Conservation (phyloP, 2,113 vertebrate genomes). For the Paramisgurnus dabryanus region DNA sequence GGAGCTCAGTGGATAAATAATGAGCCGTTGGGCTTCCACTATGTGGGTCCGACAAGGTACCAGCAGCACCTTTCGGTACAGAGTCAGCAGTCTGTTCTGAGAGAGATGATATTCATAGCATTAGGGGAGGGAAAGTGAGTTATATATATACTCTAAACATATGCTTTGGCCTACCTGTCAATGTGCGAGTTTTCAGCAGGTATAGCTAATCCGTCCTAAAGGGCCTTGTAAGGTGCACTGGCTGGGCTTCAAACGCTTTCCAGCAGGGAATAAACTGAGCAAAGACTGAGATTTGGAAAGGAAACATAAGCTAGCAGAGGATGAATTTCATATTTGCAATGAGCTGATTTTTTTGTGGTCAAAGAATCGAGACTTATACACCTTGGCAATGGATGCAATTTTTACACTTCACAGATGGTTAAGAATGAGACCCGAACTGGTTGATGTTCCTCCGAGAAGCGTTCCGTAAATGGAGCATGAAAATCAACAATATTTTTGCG, state of each 20-base stretch:
- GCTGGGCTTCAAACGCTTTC: constrained; percentile 38
- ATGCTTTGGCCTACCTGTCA: constrained; percentile 39
- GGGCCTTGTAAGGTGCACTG: constrained; percentile 35
- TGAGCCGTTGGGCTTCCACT: constrained; percentile 56
- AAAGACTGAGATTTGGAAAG: neutral
- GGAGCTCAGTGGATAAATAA: constrained; percentile 66
- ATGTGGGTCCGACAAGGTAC: constrained; percentile 53
- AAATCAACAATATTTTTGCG: constrained; percentile 39
- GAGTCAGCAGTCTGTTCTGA: constrained; percentile 31
- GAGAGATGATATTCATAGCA: constrained; percentile 56
- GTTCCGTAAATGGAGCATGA: constrained; percentile 47
- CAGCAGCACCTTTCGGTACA: constrained; percentile 48
- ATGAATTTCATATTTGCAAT: constrained; percentile 12
- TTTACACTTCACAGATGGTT: constrained; percentile 43
- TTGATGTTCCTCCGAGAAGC: constrained; percentile 17
- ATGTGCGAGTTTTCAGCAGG: constrained; percentile 5
- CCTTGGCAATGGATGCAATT: constrained; percentile 13
- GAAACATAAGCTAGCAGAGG: neutral
- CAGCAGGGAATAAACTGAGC: neutral
- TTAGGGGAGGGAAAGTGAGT: constrained; percentile 25
- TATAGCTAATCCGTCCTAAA: constrained; percentile 43
- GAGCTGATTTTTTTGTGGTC: constrained; percentile 35
- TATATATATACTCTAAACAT: constrained; percentile 33
- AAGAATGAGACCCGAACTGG: constrained; percentile 13
- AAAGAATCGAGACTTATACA: constrained; percentile 25